Base-by-base conservation (phyloP, 64 coral and sea anemone species). In the Orbicella faveolata region DNA sequence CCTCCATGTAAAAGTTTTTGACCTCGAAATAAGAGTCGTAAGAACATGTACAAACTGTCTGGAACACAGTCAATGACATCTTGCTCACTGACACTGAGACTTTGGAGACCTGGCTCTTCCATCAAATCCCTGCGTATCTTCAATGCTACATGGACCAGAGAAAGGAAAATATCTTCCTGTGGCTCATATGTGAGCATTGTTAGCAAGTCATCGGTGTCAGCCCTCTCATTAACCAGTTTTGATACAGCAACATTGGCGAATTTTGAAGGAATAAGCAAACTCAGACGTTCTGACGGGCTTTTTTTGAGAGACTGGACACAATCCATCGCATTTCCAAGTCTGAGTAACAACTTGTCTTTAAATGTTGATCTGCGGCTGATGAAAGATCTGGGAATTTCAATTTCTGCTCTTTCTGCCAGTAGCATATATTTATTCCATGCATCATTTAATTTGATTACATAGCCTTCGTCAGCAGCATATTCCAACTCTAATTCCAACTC, bases 391-490 rank as follows among this genome's bases (percentile, higher is more conserved):
- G 75, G 67, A 81, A 94, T 94, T 61, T 51, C 63, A 83, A 87
- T 94, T 59, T 62, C 92, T 39, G 79, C 54, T 72, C 73, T 94
- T 34, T 90, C 52, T 44, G 93, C 81, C 11, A 90, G 81, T 63
- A 39, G 36, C 6, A n/a, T 19, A 78, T 89, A 89, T 77, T 87
- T 93, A 44, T 94, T 74, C 87, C 79, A 94, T 74, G 87, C 75
- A 80, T 90, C 81, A 74, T 79, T 75, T 63, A 94, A 53, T 79
- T 90, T 90, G 72, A 90, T 89, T 15, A 90, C 87, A 87, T 90
- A 51, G 13, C 87, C 81, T 61, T 94, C 80, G 16, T 80, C 80
- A 67, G 93, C 80, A 26, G 81, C 93, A 90, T 87, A 89, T 41
- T 90, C 72, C 73, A 94, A 55, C 59, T 87, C n/a, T n/a, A n/a